Evolutionary conservation across 2,113 vertebrate species (phyloP).

Genomic region (Nycticryphes semicollaris): DNA sequence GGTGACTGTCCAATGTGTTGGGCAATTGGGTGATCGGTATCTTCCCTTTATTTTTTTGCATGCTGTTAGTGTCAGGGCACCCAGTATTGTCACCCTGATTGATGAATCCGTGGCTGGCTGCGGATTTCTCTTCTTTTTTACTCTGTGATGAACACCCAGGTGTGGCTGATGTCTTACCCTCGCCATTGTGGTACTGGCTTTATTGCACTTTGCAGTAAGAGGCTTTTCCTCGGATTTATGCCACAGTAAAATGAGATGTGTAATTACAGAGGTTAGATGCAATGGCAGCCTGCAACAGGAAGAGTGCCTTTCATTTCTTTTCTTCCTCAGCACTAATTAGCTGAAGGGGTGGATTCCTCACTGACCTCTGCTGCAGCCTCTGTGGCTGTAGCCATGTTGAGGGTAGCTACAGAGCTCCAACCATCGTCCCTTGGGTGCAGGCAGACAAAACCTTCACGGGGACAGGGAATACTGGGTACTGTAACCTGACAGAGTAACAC

Average conservation of each 20-base stretch:
- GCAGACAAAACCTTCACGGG: background rate
- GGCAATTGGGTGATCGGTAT: background rate
- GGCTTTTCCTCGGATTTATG: background rate
- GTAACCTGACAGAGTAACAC: background rate
- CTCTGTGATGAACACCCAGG: background rate
- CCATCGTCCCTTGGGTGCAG: background rate
- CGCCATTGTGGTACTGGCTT: background rate
- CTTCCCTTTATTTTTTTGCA: background rate
- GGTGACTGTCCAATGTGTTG: background rate
- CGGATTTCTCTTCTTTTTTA: background rate
- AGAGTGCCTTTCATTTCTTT: background rate
- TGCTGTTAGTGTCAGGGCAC: accelerated
- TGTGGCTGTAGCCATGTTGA: background rate
- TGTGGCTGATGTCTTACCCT: background rate
- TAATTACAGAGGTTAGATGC: background rate
- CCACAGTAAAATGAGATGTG: background rate
- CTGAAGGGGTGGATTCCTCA: background rate
- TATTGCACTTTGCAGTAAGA: background rate
- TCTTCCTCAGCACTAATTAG: background rate
- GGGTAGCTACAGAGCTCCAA: background rate
- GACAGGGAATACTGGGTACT: background rate
- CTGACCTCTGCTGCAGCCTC: background rate
- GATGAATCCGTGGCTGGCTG: background rate
- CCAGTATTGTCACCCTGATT: too few relatives aligned
- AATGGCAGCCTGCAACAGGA: background rate